Base-by-base conservation (phyloP, 2,797 vertebrate genomes). In the Poecile montanus region DNA sequence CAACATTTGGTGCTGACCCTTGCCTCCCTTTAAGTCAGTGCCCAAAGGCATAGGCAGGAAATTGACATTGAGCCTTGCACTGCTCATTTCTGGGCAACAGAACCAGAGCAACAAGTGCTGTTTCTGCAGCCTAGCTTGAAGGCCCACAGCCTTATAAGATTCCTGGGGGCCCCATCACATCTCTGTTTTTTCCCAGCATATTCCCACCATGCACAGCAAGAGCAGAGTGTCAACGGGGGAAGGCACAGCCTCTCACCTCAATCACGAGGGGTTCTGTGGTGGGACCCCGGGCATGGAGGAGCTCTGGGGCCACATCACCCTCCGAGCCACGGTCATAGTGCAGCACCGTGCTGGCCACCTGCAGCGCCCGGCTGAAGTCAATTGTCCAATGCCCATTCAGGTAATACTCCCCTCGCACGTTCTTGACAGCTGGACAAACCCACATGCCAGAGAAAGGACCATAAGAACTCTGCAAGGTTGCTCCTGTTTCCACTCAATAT, bases 361-460 rank as follows among this genome's bases (percentile, higher is more conserved):
- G 97, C 29, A 98, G 97, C 0, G 98, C 97, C 40, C 94, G 97
- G 85, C 98, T 98, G 42, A 98, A 98, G 94, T 99, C 98, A 7
- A 99, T 99, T 1, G 98, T 98, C 99, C 99, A 99, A n/a, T 98
- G 98, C 42, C 99, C 99, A 0, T 99, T 99, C 97, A 99, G 98
- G 93, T 99, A 99, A 75, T 99, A 99, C 6, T 99, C 98, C 1
- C 99, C 99, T 29, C 50, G 98, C 63, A 99, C 95, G 7, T 98
- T 99, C 98, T 98, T 99, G 86, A 99, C 97, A 40, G 99, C 99
- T 99, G 97, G 5, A 32, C 73, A 94, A 66, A 89, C 6, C 36
- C 92, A 89, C 1, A 9, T 0, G 4, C 34, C 81, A 85, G 47
- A 91, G 50, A 62, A 61, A 63, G 65, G 27, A 71, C 15, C 3